Percentiles rank a stretch among this genome's conserved stretches.
These are phyloP conservation scores for Drosophila sproati DNA, from an alignment of 1,140 invertebrate genomes.

Conservation along the genomic window DNA sequence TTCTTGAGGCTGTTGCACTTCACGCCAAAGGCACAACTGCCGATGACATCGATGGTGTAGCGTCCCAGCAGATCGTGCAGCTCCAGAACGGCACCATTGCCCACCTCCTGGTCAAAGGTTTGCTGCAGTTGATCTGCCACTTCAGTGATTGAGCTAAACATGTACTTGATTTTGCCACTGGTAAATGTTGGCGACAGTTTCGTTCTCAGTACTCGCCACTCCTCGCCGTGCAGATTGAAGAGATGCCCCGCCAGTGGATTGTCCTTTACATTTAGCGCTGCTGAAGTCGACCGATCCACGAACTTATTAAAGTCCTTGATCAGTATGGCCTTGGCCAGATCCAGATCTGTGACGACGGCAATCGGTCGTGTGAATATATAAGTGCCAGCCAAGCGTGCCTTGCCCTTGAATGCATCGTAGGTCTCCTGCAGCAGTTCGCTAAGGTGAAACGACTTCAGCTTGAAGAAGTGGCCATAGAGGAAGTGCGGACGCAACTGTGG, in stretches of 20 bases:
- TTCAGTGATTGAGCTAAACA: constrained; percentile 85
- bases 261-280: constrained; percentile 18
- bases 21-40: constrained; percentile 87
- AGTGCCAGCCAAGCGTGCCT: constrained; percentile 70
- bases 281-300: constrained; percentile 65
- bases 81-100: constrained; percentile 12
- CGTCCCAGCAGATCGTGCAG: constrained; percentile 51
- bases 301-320: constrained; percentile 87
- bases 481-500: constrained; percentile 41
- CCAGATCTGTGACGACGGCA: constrained; percentile 86
- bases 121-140: constrained; percentile 80
- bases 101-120: constrained; percentile 36
- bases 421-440: constrained; percentile 52
- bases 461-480: constrained; percentile 35
- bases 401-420: constrained; percentile 55
- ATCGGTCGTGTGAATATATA: constrained; percentile 84
- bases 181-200: constrained; percentile 86
- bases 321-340: constrained; percentile 86
- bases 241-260: constrained; percentile 80
- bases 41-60: constrained; percentile 84
- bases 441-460: constrained; percentile 26
- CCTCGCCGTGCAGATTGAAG: constrained; percentile 81
- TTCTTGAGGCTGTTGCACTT: constrained; percentile 85
- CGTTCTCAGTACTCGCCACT: constrained; percentile 85
- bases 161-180: constrained; percentile 86